These are phyloP conservation scores for Psammodynastes pulverulentus DNA, from an alignment of 2,113 vertebrate genomes.

Conservation along the genomic window DNA sequence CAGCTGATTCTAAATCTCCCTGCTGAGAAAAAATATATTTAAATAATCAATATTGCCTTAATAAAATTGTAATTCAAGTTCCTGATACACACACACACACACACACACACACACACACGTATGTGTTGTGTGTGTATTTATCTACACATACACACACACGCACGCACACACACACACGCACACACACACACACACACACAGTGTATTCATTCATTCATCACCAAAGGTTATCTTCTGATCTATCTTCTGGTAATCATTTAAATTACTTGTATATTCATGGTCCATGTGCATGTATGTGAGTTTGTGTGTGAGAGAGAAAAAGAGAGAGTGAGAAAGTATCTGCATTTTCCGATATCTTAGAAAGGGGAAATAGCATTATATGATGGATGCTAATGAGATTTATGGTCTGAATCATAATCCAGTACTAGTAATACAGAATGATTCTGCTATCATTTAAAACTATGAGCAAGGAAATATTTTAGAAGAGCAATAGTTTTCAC, in stretches of 20 bases:
- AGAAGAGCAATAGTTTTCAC: neutral
- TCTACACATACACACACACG: no score
- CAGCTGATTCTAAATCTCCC: slow-evolving; percentile 18
- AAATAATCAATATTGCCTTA: slow-evolving; percentile 32
- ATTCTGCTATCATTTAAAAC: neutral
- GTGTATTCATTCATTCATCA: neutral
- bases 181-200: no score
- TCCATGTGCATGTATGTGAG: neutral
- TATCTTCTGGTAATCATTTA: neutral
- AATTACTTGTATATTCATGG: neutral
- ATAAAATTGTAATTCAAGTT: slow-evolving; percentile 28
- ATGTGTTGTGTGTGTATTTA: no score
- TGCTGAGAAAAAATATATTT: slow-evolving; percentile 24
- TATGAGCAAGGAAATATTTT: neutral
- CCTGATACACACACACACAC: neutral
- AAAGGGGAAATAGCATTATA: neutral
- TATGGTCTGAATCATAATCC: neutral
- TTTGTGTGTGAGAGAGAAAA: neutral
- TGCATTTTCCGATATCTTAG: neutral
- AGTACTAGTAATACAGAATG: neutral
- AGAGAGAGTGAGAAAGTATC: neutral
- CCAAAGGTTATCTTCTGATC: neutral
- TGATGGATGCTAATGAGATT: neutral
- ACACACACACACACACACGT: no score
- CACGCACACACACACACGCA: no score